phyloP scores from a whole-genome alignment of 2,797 vertebrate genomes.

The Eremophila alpestris region DNA sequence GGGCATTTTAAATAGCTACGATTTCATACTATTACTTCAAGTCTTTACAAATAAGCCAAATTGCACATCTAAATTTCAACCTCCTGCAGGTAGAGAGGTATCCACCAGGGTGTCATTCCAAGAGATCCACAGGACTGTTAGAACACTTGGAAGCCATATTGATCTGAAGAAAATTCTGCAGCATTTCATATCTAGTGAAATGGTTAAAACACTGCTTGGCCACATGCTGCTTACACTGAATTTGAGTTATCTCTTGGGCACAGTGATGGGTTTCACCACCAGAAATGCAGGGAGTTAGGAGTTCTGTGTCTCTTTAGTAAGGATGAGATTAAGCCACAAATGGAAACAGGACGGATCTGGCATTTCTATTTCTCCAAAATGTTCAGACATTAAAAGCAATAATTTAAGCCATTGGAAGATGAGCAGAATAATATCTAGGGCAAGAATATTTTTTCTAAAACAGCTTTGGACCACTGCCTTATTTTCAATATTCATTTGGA shows the following conservation, averaged over 20 bases:
- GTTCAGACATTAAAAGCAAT: not conserved
- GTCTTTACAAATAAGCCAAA: not conserved
- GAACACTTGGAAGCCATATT: not conserved
- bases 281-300: not conserved
- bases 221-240: not conserved
- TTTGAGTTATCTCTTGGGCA: not conserved
- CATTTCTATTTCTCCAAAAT: not conserved
- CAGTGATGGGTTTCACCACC: not conserved
- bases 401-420: not conserved
- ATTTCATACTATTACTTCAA: not conserved
- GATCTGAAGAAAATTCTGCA: not conserved
- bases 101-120: not conserved
- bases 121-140: not conserved
- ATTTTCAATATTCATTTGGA: slow-evolving; percentile 9
- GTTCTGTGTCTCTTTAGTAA: not conserved
- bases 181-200: not conserved
- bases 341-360: not conserved
- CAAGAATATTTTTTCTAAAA: not conserved
- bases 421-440: not conserved
- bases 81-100: not conserved
- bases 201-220: not conserved
- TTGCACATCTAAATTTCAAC: not conserved
- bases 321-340: not conserved
- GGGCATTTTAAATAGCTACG: not conserved
- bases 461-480: not conserved